A percentile compares a stretch with the other conserved stretches of the same genome.
These are phyloP conservation scores for Troides helena DNA, from an alignment of 2,888 invertebrate species.

Conservation along the genomic window DNA sequence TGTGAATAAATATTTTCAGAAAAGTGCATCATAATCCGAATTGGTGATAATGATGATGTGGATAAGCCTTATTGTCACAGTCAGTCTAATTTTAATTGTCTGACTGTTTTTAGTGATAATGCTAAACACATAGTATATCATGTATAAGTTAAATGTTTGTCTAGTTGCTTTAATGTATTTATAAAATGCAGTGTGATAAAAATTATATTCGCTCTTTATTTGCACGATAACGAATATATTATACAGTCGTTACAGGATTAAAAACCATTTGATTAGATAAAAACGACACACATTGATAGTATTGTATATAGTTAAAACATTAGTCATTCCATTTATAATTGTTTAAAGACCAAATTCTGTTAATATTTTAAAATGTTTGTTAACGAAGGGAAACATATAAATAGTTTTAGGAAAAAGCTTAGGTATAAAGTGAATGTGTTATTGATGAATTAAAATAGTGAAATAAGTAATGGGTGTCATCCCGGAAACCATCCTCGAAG, in stretches of 20 bases:
- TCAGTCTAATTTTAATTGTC: no score
- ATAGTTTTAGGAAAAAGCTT: no score
- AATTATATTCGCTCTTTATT: background rate
- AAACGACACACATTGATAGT: constrained; percentile 7
- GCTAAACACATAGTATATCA: no score
- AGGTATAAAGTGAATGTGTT: no score
- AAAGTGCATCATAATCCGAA: background rate
- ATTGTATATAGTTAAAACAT: constrained; percentile 8
- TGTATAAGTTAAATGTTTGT: no score
- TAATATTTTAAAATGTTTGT: background rate
- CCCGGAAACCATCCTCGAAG: constrained; percentile 10
- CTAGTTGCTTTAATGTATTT: no score
- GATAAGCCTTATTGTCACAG: background rate
- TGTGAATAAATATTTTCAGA: constrained; percentile 17
- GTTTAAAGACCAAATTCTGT: background rate
- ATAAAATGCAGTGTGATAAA: background rate
- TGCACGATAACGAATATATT: background rate
- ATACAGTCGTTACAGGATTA: background rate
- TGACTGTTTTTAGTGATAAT: no score
- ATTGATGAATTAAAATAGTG: background rate
- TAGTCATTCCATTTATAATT: background rate
- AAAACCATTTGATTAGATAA: constrained; percentile 32
- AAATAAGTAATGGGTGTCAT: constrained; percentile 18
- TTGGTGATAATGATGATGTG: background rate
- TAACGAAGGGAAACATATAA: no score